Evolutionary conservation across 1,140 invertebrate species (phyloP).

Genomic region (Musca vetustissima): DNA sequence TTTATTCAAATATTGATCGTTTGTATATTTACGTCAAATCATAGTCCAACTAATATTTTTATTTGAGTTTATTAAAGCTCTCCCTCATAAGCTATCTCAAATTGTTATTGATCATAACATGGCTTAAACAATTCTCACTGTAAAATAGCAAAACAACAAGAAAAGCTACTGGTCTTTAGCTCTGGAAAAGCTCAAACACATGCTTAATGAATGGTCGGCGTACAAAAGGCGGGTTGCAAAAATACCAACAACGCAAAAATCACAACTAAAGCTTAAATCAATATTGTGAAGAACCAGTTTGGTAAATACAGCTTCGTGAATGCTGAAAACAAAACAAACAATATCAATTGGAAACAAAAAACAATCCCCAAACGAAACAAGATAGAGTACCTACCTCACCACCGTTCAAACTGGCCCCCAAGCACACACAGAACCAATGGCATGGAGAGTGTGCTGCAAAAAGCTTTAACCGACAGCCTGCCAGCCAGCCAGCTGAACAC

Average conservation of each 20-base stretch:
- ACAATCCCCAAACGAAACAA: conserved; percentile 2
- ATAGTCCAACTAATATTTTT: not conserved
- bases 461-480: not conserved
- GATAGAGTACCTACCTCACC: not conserved
- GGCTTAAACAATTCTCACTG: not conserved
- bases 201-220: not conserved
- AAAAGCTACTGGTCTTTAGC: conserved; percentile 21
- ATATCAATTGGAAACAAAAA: not conserved
- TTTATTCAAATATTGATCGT: too few relatives aligned
- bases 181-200: conserved; percentile 7
- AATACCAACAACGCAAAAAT: conserved; percentile 13
- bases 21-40: too few relatives aligned
- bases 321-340: not conserved
- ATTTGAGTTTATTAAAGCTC: not conserved
- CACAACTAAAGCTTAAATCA: conserved; percentile 9
- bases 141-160: not conserved
- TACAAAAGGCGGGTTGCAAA: conserved; percentile 3
- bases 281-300: conserved; percentile 9
- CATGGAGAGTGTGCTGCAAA: not conserved
- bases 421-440: too few relatives aligned
- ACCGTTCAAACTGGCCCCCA: too few relatives aligned
- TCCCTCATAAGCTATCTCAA: not conserved
- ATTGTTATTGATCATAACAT: not conserved
- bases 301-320: not conserved
- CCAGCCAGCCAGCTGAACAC: not conserved